A percentile compares a stretch with the other conserved stretches of the same genome.
phyloP scores from a whole-genome alignment of 2,113 vertebrate species.

The Indri indri region DNA sequence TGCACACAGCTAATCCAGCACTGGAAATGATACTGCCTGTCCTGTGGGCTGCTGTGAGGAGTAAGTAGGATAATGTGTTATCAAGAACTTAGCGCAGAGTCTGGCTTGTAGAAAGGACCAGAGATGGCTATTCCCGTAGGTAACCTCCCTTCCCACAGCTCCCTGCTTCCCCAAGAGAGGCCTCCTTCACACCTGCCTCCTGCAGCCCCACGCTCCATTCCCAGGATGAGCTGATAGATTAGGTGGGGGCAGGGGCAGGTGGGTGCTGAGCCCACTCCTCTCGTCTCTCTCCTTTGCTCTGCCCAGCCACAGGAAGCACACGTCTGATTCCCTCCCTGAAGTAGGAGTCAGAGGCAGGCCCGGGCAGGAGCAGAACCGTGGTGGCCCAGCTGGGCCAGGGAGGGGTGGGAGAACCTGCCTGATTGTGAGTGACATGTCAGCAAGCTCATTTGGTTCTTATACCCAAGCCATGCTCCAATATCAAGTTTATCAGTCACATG shows the following conservation, averaged over 20 bases:
- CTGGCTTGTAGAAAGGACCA: background rate
- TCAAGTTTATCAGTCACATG: background rate
- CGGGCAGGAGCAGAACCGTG: no score
- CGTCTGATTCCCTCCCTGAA: fast-evolving
- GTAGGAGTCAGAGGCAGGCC: background rate
- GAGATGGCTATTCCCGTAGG: background rate
- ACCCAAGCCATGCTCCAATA: background rate
- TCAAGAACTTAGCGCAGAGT: background rate
- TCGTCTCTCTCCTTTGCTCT: background rate
- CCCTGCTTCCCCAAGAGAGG: background rate
- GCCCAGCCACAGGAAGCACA: background rate
- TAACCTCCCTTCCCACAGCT: background rate
- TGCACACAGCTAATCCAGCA: background rate
- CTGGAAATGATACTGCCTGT: no score
- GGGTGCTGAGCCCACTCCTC: background rate
- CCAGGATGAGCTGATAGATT: background rate
- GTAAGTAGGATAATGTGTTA: background rate
- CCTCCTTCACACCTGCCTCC: background rate
- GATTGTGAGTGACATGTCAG: background rate
- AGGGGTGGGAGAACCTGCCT: background rate
- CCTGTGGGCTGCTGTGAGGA: background rate
- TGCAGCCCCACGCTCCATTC: background rate
- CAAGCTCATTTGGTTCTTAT: background rate
- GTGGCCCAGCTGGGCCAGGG: no score
- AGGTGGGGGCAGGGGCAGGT: background rate